A percentile compares a stretch with the other conserved stretches of the same genome.
Conservation (phyloP, 1,140 invertebrate genomes). For the Cheumatopsyche charites region DNA sequence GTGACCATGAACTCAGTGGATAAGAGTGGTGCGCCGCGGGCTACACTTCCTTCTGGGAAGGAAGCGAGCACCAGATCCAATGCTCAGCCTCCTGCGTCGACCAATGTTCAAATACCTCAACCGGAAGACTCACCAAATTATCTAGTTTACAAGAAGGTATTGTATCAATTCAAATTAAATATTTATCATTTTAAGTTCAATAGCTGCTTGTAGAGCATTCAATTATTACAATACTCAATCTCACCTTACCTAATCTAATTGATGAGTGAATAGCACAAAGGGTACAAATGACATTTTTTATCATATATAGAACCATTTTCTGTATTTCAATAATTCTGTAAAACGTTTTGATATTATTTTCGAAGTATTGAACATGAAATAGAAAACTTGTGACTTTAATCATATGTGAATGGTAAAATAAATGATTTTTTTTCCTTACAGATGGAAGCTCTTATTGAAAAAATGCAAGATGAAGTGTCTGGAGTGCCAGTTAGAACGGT, state of each 20-base stretch:
- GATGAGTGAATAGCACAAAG: too few relatives aligned
- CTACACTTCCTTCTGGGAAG: conserved; percentile 12
- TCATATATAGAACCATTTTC: too few relatives aligned
- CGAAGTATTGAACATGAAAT: too few relatives aligned
- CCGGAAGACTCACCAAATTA: conserved; percentile 59
- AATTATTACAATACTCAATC: background rate
- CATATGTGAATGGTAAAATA: too few relatives aligned
- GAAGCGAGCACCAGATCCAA: conserved; percentile 11
- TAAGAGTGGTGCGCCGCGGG: conserved; percentile 50
- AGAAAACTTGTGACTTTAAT: too few relatives aligned
- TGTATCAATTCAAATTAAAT: conserved; percentile 15
- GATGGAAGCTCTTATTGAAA: conserved; percentile 96
- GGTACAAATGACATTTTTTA: too few relatives aligned
- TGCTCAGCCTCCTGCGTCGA: conserved; percentile 42
- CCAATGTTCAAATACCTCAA: conserved; percentile 57
- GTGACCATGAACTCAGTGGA: conserved; percentile 62
- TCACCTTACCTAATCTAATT: too few relatives aligned
- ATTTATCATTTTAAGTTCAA: too few relatives aligned
- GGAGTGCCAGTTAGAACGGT: conserved; percentile 97
- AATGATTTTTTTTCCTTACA: conserved; percentile 56
- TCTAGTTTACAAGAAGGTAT: conserved; percentile 58
- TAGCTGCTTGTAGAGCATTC: background rate
- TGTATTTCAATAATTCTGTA: background rate
- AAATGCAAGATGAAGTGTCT: conserved; percentile 93
- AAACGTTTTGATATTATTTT: background rate